Percentiles rank a stretch among this genome's conserved stretches.
Evolutionary conservation across 2,797 vertebrate genomes (phyloP).

Genomic region (Gobionotothen gibberifrons): DNA sequence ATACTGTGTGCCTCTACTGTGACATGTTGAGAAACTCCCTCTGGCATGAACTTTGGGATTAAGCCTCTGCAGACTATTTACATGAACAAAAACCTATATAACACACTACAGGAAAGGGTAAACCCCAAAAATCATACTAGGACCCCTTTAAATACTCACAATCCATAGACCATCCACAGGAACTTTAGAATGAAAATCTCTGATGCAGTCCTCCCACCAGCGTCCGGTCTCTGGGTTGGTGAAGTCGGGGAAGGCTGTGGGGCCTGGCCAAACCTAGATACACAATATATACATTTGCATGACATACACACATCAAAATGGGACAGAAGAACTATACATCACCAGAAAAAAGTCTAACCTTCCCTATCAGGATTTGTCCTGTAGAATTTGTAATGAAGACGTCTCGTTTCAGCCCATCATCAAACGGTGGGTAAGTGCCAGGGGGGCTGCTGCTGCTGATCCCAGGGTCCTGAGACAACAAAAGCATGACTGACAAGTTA

Average conservation of each 20-base stretch:
- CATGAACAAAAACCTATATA: too few relatives aligned
- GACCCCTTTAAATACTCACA: conserved; percentile 66
- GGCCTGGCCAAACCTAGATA: conserved; percentile 93
- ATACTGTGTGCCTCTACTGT: too few relatives aligned
- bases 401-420: conserved; percentile 89
- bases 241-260: conserved; percentile 93
- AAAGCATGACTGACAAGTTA: background rate
- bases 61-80: too few relatives aligned
- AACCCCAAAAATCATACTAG: too few relatives aligned
- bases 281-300: background rate
- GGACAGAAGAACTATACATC: background rate
- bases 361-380: conserved; percentile 89
- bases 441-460: conserved; percentile 89
- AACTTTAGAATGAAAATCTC: conserved; percentile 89
- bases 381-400: conserved; percentile 92
- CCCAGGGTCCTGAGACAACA: conserved; percentile 87
- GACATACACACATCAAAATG: background rate
- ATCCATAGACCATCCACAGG: conserved; percentile 90
- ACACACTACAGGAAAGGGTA: too few relatives aligned
- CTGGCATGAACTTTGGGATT: too few relatives aligned
- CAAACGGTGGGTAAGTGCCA: conserved; percentile 90
- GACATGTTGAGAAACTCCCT: too few relatives aligned
- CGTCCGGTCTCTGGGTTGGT: conserved; percentile 87
- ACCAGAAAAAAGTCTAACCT: conserved; percentile 73
- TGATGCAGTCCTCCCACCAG: conserved; percentile 96